A percentile compares a stretch with the other conserved stretches of the same genome.
phyloP scores from a whole-genome alignment of 1,140 invertebrate genomes.

The Papilio machaon region DNA sequence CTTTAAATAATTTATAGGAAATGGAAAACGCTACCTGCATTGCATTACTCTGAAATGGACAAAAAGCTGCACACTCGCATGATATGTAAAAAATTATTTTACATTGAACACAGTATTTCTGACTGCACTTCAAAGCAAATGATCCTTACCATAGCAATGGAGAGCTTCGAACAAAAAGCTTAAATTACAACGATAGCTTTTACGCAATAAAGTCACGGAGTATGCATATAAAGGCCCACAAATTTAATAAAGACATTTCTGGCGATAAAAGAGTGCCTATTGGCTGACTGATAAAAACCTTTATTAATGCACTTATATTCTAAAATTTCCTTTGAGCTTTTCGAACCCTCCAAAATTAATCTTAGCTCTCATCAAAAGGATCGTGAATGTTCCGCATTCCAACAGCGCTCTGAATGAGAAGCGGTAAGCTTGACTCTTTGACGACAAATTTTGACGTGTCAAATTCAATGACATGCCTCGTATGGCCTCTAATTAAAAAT shows the following conservation, averaged over 20 bases:
- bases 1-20: background rate
- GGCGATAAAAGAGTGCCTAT: slow-evolving; percentile 68
- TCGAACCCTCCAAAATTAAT: slow-evolving; percentile 75
- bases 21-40: background rate
- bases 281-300: slow-evolving; percentile 64
- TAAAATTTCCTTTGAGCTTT: slow-evolving; percentile 77
- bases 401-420: slow-evolving; percentile 57
- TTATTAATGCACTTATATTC: slow-evolving; percentile 81
- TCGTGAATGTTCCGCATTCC: slow-evolving; percentile 72
- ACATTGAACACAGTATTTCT: slow-evolving; percentile 21
- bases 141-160: slow-evolving; percentile 1
- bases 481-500: slow-evolving; percentile 65
- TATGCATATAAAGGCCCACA: slow-evolving; percentile 69
- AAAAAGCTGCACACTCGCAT: background rate
- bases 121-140: slow-evolving; percentile 32
- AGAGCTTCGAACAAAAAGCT: slow-evolving; percentile 23
- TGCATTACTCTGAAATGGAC: slow-evolving; percentile 12
- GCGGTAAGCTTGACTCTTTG: slow-evolving; percentile 46
- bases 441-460: slow-evolving; percentile 68
- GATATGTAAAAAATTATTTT: slow-evolving; percentile 39
- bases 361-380: slow-evolving; percentile 77
- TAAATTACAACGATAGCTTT: slow-evolving; percentile 51
- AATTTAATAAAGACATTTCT: slow-evolving; percentile 78
- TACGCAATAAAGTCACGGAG: slow-evolving; percentile 66
- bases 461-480: slow-evolving; percentile 62